Evolutionary conservation across 2,113 vertebrate genomes (phyloP).

Genomic region (Riparia riparia): DNA sequence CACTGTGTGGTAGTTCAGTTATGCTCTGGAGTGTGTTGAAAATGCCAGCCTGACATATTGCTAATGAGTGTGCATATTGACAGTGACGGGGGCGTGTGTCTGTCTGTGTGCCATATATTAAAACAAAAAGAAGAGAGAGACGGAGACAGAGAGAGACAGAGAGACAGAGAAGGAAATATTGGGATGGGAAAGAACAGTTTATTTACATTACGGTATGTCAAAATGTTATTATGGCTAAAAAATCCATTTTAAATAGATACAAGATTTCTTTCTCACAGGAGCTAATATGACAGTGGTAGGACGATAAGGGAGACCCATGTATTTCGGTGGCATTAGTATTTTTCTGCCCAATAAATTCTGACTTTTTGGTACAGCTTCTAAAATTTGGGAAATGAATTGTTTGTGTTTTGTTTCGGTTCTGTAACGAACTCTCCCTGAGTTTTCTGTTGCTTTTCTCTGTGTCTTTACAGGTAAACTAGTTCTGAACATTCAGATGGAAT

Average conservation of each 20-base stretch:
- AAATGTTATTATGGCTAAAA: conserved; percentile 43
- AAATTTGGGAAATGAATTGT: background rate
- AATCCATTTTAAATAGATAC: conserved; percentile 55
- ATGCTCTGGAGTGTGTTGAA: conserved; percentile 71
- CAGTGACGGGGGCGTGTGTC: conserved; percentile 65
- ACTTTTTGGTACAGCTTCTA: background rate
- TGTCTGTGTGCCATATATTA: conserved; percentile 57
- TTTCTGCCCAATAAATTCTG: conserved; percentile 7
- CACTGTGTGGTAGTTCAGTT: conserved; percentile 58
- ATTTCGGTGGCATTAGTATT: background rate
- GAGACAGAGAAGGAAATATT: conserved; percentile 60
- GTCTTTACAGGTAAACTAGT: conserved; percentile 27
- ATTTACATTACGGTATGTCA: conserved; percentile 74
- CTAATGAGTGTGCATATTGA: conserved; percentile 77
- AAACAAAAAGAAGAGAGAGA: conserved; percentile 60
- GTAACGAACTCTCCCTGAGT: conserved; percentile 4
- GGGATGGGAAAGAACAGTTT: conserved; percentile 69
- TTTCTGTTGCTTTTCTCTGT: conserved; percentile 18
- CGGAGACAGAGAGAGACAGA: conserved; percentile 54
- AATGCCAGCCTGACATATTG: conserved; percentile 73
- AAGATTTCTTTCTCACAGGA: conserved; percentile 2
- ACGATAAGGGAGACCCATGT: background rate
- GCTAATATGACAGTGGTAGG: background rate
- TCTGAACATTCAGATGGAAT: conserved; percentile 2
- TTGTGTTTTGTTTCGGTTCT: background rate